Conservation (phyloP, 2,888 invertebrate genomes). For the Tipula unca region DNA sequence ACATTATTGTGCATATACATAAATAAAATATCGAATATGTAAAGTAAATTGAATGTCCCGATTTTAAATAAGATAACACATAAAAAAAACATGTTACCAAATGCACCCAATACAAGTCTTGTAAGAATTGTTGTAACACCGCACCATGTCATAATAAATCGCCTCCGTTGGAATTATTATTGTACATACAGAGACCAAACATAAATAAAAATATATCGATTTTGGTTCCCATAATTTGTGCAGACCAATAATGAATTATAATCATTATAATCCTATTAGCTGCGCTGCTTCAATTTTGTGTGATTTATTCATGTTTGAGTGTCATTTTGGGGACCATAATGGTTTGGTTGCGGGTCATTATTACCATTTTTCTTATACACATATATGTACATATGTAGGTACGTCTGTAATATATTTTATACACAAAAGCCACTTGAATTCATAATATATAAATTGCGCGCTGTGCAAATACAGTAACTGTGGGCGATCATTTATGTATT, state of each 20-base stretch:
- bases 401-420: no score
- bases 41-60: constrained; percentile 3
- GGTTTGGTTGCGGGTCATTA: not conserved
- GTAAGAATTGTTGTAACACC: not conserved
- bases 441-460: not conserved
- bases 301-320: not conserved
- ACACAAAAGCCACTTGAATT: not conserved
- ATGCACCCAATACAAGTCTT: not conserved
- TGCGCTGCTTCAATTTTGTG: not conserved
- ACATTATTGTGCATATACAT: not conserved
- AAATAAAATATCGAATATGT: not conserved
- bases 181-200: not conserved
- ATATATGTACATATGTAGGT: no score
- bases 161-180: not conserved
- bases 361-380: not conserved
- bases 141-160: constrained; percentile 1
- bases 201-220: not conserved
- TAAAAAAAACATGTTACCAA: not conserved
- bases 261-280: not conserved
- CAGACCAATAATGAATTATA: not conserved
- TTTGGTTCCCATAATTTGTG: not conserved
- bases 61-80: not conserved
- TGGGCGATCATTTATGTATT: not conserved
- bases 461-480: not conserved
- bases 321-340: not conserved